Percentiles rank a stretch among this genome's conserved stretches.
phyloP scores from a whole-genome alignment of 1,140 invertebrate species.

The Aphelinus atriplicis region DNA sequence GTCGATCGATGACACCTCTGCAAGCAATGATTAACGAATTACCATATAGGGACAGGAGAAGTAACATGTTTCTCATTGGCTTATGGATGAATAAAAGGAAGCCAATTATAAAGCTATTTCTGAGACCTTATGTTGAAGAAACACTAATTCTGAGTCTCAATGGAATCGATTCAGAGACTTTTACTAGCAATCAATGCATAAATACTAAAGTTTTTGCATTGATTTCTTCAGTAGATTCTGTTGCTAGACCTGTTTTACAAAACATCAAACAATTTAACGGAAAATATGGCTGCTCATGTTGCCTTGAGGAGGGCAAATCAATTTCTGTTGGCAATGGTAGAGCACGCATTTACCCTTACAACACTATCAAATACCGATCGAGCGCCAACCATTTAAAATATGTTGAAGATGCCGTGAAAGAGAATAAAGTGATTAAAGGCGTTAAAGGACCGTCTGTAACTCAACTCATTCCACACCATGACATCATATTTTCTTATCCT shows the following conservation, averaged over 20 bases:
- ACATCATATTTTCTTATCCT: constrained; percentile 15
- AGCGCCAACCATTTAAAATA: neutral
- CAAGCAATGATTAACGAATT: constrained; percentile 6
- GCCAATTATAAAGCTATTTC: constrained; percentile 18
- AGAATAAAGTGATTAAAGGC: neutral
- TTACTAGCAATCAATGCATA: neutral
- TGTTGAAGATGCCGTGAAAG: neutral
- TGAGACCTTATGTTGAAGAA: constrained; percentile 28
- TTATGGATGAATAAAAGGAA: constrained; percentile 15
- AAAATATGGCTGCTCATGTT: neutral
- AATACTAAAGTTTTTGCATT: neutral
- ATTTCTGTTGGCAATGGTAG: neutral
- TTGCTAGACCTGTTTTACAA: neutral
- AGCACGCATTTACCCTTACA: neutral
- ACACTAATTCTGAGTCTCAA: constrained; percentile 6
- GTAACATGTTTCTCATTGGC: constrained; percentile 27
- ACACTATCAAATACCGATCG: neutral
- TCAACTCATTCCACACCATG: neutral
- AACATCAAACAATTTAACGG: constrained; percentile 2
- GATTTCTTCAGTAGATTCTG: constrained; percentile 4
- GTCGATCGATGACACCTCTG: neutral
- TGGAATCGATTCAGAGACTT: neutral
- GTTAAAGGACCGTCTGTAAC: neutral
- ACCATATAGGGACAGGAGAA: constrained; percentile 10
- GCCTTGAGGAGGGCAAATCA: neutral